Base-by-base conservation (phyloP, 2,888 invertebrate genomes). In the Hydrotaea diabolus region DNA sequence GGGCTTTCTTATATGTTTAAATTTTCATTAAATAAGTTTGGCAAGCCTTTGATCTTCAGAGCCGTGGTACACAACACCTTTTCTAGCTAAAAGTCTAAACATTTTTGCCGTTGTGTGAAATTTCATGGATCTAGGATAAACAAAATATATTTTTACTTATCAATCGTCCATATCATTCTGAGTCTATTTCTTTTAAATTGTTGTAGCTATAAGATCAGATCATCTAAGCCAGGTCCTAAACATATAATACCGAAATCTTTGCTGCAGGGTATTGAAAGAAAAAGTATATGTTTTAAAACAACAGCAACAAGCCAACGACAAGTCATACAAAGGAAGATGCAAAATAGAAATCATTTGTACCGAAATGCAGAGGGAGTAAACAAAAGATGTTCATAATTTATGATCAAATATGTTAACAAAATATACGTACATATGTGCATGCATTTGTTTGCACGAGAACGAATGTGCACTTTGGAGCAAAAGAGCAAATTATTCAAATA, bases 351-450 rank as follows among this genome's bases (percentile, higher is more conserved):
- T 59, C 59, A 59, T 59, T 66, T 39, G 21, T 66, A 39, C 8
- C 43, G 15, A 69, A 69, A 69, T 69, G 17, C 69, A 15, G 69
- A 62, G 36, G 69, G 55, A 82, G 79, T 82, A 66, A 85, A 82
- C 85, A 85, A 82, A 46, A 62, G 62, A 80, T 85, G 77, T 82
- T 85, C 82, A 85, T 85, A 82, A 85, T 82, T 85, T 85, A 85
- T 85, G 82, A 82, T 46, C 62, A 62, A 57, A 80, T 43, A 71
- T 69, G 69, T 46, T 43, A 46, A 69, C 43, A 59, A 59, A 62
- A 15, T 23, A 62, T 39, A 39, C 39, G 9, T 8, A 39, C 4
- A 39, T 26, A 31, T 49, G 11, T 55, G 19, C 21, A n/a, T 57
- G 36, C 19, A 17, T 62, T 0, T 62, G 36, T 66, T 8, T 66